Percentiles rank a stretch among this genome's conserved stretches.
phyloP scores from a whole-genome alignment of 2,888 invertebrate species.

The Netelia melanura region DNA sequence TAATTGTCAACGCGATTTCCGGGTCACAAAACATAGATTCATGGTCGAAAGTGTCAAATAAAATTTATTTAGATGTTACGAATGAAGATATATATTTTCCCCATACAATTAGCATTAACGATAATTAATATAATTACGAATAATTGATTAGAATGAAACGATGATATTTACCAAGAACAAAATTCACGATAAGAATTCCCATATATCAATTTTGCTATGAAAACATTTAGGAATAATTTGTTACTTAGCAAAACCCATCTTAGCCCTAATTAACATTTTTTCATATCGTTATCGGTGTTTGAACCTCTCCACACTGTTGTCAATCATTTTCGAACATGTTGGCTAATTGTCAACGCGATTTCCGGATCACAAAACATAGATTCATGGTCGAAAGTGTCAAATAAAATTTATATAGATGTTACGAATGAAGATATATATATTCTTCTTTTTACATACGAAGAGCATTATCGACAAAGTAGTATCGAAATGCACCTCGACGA shows the following conservation, averaged over 20 bases:
- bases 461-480: neutral
- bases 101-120: neutral
- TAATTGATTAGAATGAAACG: neutral
- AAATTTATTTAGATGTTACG: too few relatives aligned
- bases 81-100: neutral
- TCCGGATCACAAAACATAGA: conserved; percentile 32
- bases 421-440: too few relatives aligned
- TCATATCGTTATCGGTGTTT: neutral
- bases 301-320: neutral
- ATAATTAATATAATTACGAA: neutral
- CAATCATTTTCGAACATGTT: conserved; percentile 29
- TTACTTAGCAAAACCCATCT: neutral
- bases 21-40: conserved; percentile 27
- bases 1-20: conserved; percentile 24
- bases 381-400: conserved; percentile 28
- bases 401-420: neutral
- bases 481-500: neutral
- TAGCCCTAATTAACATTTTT: too few relatives aligned
- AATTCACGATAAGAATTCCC: neutral
- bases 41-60: conserved; percentile 22
- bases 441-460: neutral
- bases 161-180: neutral
- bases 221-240: neutral
- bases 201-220: neutral
- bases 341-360: conserved; percentile 18